Conservation (phyloP, 2,113 vertebrate species). For the Chelonoidis abingdonii region DNA sequence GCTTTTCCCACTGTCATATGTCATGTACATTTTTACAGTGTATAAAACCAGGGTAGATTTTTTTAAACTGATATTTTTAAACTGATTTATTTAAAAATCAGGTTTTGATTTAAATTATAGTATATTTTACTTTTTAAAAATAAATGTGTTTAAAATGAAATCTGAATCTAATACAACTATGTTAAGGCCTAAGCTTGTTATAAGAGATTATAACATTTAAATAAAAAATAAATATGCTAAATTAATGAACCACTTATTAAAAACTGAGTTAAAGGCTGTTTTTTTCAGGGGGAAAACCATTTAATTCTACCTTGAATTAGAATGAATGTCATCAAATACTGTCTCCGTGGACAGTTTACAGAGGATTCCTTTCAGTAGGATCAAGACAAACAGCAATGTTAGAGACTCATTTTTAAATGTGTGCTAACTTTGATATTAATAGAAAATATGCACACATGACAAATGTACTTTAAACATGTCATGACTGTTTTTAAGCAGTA, state of each 20-base stretch:
- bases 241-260: neutral
- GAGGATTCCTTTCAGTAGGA: conserved; percentile 6
- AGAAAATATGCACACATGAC: neutral
- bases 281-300: neutral
- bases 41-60: neutral
- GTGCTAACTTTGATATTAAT: neutral
- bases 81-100: neutral
- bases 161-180: neutral
- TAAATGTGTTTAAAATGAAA: neutral
- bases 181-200: neutral
- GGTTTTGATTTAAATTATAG: neutral
- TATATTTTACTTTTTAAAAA: neutral
- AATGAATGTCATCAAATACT: neutral
- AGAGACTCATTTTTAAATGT: conserved; percentile 15
- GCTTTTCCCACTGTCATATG: neutral
- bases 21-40: neutral
- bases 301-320: neutral
- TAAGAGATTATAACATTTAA: neutral
- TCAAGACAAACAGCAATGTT: conserved; percentile 16
- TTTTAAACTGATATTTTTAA: neutral
- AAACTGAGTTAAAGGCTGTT: neutral
- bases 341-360: neutral
- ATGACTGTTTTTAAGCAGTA: neutral
- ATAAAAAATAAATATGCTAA: neutral
- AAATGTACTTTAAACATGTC: neutral